A percentile compares a stretch with the other conserved stretches of the same genome.
These are phyloP conservation scores for Camponotus vicinus DNA, from an alignment of 1,140 invertebrate genomes.

Conservation along the genomic window DNA sequence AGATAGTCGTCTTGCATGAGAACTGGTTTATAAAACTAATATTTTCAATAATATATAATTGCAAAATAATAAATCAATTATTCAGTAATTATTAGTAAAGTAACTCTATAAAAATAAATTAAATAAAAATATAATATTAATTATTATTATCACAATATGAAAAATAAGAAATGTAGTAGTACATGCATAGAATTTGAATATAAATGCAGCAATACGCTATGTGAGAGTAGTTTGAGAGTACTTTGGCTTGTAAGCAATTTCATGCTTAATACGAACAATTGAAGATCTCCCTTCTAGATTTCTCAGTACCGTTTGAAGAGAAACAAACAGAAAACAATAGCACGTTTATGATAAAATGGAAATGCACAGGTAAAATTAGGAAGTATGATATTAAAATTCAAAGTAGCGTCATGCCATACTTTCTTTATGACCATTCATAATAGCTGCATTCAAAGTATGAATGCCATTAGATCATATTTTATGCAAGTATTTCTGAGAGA, in stretches of 20 bases:
- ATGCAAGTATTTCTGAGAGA: neutral
- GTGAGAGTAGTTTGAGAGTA: neutral
- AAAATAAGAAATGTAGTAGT: neutral
- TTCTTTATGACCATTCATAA: slow-evolving; percentile 24
- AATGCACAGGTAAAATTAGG: slow-evolving; percentile 7
- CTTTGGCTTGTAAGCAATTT: neutral
- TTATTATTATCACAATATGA: neutral
- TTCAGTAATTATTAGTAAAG: neutral
- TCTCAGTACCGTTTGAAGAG: neutral
- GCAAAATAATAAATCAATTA: neutral
- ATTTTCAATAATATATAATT: neutral
- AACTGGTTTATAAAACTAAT: neutral
- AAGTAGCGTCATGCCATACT: neutral
- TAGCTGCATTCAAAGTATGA: neutral
- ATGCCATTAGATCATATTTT: slow-evolving; percentile 37
- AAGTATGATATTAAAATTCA: slow-evolving; percentile 43
- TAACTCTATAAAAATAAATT: neutral
- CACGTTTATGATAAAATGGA: slow-evolving; percentile 5
- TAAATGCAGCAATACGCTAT: no score
- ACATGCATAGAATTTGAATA: neutral
- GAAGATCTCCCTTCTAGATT: neutral
- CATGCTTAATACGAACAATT: neutral
- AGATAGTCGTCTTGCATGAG: neutral
- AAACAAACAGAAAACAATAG: slow-evolving; percentile 15
- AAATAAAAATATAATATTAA: neutral